Percentiles rank a stretch among this genome's conserved stretches.
phyloP scores from a whole-genome alignment of 1,140 invertebrate species.

The Psix sp. region DNA sequence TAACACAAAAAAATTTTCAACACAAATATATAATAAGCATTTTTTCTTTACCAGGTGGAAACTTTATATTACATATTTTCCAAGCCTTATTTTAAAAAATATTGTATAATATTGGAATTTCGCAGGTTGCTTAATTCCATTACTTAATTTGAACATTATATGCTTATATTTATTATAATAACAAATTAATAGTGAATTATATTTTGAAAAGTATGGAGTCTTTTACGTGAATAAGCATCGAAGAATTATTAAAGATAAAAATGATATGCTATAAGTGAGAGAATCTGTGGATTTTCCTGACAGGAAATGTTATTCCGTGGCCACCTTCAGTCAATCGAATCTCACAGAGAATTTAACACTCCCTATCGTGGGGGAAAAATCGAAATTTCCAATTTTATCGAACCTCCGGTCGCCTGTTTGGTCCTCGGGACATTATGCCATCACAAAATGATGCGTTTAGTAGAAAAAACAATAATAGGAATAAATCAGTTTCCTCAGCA shows the following conservation, averaged over 20 bases:
- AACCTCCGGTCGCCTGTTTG: conserved; percentile 70
- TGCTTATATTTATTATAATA: too few relatives aligned
- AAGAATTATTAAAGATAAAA: conserved; percentile 51
- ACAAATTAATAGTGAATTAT: too few relatives aligned
- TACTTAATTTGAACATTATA: too few relatives aligned
- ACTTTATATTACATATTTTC: too few relatives aligned
- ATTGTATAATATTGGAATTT: too few relatives aligned
- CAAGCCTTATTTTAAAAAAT: too few relatives aligned
- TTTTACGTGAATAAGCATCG: too few relatives aligned
- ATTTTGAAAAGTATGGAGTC: too few relatives aligned
- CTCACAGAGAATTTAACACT: conserved; percentile 77
- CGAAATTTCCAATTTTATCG: conserved; percentile 75
- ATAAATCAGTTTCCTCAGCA: conserved; percentile 13
- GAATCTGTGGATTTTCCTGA: conserved; percentile 64
- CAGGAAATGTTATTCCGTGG: conserved; percentile 69
- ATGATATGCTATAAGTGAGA: conserved; percentile 48
- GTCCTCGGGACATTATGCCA: conserved; percentile 42
- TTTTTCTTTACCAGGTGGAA: too few relatives aligned
- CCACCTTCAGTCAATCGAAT: conserved; percentile 73
- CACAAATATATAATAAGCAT: too few relatives aligned
- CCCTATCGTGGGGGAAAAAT: conserved; percentile 65
- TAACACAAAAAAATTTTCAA: too few relatives aligned
- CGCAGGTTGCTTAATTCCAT: too few relatives aligned
- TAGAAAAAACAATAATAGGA: conserved; percentile 32
- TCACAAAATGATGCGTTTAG: conserved; percentile 41